Conservation (phyloP, 2,113 vertebrate genomes). For the Synodontis membranacea region DNA sequence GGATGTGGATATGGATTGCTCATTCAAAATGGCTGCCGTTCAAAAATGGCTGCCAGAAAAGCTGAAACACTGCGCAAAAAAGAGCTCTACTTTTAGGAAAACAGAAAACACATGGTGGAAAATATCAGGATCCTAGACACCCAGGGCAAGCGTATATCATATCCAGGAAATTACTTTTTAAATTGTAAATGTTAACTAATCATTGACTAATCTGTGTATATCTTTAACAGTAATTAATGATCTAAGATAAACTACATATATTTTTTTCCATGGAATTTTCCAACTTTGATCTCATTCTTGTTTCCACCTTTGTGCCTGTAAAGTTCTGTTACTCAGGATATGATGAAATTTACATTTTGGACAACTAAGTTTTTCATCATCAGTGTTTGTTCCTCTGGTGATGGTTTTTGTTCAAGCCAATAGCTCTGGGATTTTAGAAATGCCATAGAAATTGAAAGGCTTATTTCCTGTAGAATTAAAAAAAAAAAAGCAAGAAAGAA, state of each 20-base stretch:
- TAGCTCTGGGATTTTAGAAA: too few relatives aligned
- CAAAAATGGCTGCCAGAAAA: background rate
- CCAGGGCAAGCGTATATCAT: background rate
- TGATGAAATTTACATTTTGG: background rate
- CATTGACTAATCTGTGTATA: background rate
- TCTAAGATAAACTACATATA: too few relatives aligned
- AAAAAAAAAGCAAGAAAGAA: too few relatives aligned
- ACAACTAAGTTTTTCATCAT: background rate
- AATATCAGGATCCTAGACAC: background rate
- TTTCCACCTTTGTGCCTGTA: background rate
- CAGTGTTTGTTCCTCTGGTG: background rate
- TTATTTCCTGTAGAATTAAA: too few relatives aligned
- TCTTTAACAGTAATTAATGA: background rate
- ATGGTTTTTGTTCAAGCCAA: background rate
- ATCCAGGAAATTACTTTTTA: background rate
- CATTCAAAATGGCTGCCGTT: background rate
- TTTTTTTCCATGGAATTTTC: too few relatives aligned
- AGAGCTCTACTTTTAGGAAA: background rate
- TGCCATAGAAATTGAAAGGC: too few relatives aligned
- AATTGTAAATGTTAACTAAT: too few relatives aligned
- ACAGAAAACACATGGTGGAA: background rate
- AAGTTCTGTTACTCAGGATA: background rate
- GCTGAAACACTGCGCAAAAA: background rate
- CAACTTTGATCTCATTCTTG: background rate
- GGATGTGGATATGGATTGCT: background rate